Evolutionary conservation across 2,797 vertebrate species (phyloP).

Genomic region (Pristis pectinata): DNA sequence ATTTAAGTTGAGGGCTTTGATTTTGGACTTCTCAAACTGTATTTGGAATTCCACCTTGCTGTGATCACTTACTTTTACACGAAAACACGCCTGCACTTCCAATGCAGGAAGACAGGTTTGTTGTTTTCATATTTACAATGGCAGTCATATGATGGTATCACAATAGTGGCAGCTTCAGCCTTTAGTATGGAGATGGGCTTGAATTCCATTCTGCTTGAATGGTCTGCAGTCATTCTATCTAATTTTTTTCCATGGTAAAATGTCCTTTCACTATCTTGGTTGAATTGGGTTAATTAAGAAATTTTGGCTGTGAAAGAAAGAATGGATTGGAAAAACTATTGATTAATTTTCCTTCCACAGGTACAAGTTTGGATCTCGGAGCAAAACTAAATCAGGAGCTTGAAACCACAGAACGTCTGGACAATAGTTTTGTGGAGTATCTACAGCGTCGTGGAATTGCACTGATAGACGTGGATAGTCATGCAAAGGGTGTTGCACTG

Average conservation of each 20-base stretch:
- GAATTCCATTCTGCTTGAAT: neutral
- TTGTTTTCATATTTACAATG: too few relatives aligned
- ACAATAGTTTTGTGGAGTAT: conserved; percentile 60
- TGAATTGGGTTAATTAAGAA: neutral
- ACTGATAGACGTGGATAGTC: conserved; percentile 55
- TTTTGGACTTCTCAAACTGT: too few relatives aligned
- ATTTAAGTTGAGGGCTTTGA: too few relatives aligned
- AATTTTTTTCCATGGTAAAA: neutral
- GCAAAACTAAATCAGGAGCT: conserved; percentile 59
- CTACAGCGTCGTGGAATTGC: conserved; percentile 60
- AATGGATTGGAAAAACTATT: too few relatives aligned
- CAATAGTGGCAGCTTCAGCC: neutral
- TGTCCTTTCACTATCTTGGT: neutral
- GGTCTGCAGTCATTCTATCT: neutral
- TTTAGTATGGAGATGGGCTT: neutral
- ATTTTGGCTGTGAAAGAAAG: neutral
- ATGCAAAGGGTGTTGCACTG: conserved; percentile 59
- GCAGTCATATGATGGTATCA: too few relatives aligned
- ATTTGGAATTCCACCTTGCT: too few relatives aligned
- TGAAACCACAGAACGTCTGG: conserved; percentile 56
- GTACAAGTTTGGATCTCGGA: conserved; percentile 63
- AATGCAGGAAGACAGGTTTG: too few relatives aligned
- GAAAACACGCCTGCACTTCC: too few relatives aligned
- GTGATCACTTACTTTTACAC: too few relatives aligned
- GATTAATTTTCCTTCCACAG: conserved; percentile 51